A percentile compares a stretch with the other conserved stretches of the same genome.
phyloP scores from a whole-genome alignment of 2,113 vertebrate species.

The Ailurus styani region DNA sequence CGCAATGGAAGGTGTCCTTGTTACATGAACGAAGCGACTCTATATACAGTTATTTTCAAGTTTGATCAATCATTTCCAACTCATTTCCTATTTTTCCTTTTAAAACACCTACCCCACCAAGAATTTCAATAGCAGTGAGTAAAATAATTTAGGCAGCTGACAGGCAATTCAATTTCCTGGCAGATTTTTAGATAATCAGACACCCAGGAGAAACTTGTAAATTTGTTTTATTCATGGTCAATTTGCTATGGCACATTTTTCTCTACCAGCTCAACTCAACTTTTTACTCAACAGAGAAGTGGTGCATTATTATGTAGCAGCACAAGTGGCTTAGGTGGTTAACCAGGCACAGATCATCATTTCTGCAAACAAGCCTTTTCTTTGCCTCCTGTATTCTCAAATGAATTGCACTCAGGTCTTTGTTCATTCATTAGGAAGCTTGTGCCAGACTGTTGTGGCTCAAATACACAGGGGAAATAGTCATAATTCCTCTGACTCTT shows the following conservation, averaged over 20 bases:
- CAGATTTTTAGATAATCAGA: conserved; percentile 76
- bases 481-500: conserved; percentile 24
- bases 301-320: conserved; percentile 52
- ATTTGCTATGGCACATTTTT: conserved; percentile 67
- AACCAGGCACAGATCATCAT: conserved; percentile 54
- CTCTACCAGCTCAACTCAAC: conserved; percentile 50
- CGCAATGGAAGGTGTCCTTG: background rate
- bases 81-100: conserved; percentile 70
- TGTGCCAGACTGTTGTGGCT: background rate
- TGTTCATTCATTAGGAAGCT: conserved; percentile 1
- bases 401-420: conserved; percentile 34
- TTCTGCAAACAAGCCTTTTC: conserved; percentile 60
- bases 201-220: conserved; percentile 69
- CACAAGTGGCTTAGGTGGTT: conserved; percentile 47
- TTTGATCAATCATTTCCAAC: conserved; percentile 71
- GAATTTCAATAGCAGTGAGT: conserved; percentile 51
- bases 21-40: background rate
- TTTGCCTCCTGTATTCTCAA: conserved; percentile 24
- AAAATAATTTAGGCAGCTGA: conserved; percentile 70
- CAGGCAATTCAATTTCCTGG: conserved; percentile 70
- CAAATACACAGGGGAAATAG: background rate
- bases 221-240: conserved; percentile 75
- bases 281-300: conserved; percentile 64
- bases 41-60: conserved; percentile 54
- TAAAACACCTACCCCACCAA: conserved; percentile 63